These are phyloP conservation scores for Allolobophora icterica DNA, from an alignment of 2,888 invertebrate genomes.

Conservation along the genomic window DNA sequence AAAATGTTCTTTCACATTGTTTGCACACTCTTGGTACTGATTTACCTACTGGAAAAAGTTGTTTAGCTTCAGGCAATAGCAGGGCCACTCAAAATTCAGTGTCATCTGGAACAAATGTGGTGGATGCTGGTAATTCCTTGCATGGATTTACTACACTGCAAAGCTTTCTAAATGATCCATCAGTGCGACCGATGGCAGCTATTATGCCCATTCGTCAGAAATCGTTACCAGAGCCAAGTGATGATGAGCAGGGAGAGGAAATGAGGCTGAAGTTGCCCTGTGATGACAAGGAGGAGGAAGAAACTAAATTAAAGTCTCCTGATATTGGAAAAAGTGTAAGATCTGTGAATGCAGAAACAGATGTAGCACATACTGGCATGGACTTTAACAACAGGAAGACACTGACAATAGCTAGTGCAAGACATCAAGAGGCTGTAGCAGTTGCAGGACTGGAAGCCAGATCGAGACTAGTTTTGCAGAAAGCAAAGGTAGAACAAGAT, in stretches of 20 bases:
- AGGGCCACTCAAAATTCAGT: background rate
- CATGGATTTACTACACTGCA: background rate
- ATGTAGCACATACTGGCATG: background rate
- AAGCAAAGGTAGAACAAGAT: background rate
- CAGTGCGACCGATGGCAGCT: constrained; percentile 14
- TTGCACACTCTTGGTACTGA: background rate
- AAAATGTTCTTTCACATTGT: background rate
- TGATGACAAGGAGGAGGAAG: background rate
- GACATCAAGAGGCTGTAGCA: background rate
- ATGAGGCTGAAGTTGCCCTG: constrained; percentile 10
- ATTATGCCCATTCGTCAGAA: background rate
- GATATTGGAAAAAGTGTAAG: background rate
- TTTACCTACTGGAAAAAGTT: background rate
- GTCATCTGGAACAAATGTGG: constrained; percentile 2
- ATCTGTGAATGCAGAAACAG: background rate
- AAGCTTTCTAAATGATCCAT: background rate
- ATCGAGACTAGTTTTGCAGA: background rate
- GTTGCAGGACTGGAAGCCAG: background rate
- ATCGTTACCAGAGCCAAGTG: background rate
- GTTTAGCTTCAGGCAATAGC: background rate
- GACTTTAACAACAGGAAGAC: background rate
- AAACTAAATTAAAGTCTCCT: constrained; percentile 7
- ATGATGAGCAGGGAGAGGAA: background rate
- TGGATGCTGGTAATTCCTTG: background rate
- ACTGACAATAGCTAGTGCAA: background rate